phyloP scores from a whole-genome alignment of 2,797 vertebrate species.

The Betta splendens region DNA sequence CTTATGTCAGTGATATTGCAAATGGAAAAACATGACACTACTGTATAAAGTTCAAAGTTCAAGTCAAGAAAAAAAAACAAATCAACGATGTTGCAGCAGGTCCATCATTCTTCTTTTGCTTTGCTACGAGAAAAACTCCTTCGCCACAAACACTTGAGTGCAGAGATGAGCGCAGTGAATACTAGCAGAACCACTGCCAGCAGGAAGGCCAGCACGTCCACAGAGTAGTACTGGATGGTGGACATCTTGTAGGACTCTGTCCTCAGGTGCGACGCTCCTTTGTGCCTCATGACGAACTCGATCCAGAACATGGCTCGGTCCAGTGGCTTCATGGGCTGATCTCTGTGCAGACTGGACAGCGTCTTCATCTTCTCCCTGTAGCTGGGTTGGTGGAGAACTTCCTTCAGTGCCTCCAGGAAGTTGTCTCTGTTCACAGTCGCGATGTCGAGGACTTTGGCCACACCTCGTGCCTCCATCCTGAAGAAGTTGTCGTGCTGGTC shows the following conservation, averaged over 20 bases:
- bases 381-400: constrained; percentile 59
- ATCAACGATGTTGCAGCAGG: no score
- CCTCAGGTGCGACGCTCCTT: constrained; percentile 62
- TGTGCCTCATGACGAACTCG: constrained; percentile 75
- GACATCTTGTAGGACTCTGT: constrained; percentile 72
- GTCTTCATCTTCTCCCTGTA: constrained; percentile 71
- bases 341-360: constrained; percentile 66
- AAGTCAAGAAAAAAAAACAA: no score
- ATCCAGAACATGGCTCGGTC: constrained; percentile 74
- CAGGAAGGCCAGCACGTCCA: constrained; percentile 61
- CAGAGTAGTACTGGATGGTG: constrained; percentile 53
- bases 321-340: constrained; percentile 69
- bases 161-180: constrained; percentile 5
- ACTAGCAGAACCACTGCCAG: constrained; percentile 23
- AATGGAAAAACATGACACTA: no score
- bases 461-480: constrained; percentile 63
- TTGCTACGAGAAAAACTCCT: constrained; percentile 47
- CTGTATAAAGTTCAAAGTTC: no score
- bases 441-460: constrained; percentile 68
- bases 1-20: no score
- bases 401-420: constrained; percentile 63
- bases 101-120: constrained; percentile 58
- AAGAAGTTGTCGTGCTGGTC: constrained; percentile 71
- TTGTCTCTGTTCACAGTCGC: constrained; percentile 54
- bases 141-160: constrained; percentile 36